Conservation (phyloP, 2,888 invertebrate genomes). For the Uloborus plumipes region DNA sequence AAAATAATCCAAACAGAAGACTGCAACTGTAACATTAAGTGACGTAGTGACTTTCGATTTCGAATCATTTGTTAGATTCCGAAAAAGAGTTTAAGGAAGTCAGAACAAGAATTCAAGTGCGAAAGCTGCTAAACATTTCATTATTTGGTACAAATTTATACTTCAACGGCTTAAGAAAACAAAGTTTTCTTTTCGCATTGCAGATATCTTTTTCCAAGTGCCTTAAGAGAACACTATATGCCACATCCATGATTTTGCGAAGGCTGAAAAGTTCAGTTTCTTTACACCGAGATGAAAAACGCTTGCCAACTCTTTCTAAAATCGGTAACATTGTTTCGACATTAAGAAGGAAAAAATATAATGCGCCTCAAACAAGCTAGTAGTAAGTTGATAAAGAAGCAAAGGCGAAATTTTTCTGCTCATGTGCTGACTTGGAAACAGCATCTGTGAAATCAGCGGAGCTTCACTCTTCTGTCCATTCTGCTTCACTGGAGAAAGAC, state of each 20-base stretch:
- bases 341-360: constrained; percentile 47
- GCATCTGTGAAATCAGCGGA: constrained; percentile 57
- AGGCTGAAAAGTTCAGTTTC: neutral
- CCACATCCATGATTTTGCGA: constrained; percentile 33
- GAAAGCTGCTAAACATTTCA: too few relatives aligned
- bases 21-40: too few relatives aligned
- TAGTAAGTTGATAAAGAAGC: constrained; percentile 51
- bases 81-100: too few relatives aligned
- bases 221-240: constrained; percentile 24
- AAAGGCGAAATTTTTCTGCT: constrained; percentile 40
- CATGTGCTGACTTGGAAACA: constrained; percentile 49
- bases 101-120: too few relatives aligned
- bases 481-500: constrained; percentile 55
- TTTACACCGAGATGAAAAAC: constrained; percentile 9
- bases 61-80: too few relatives aligned
- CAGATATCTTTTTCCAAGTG: constrained; percentile 23
- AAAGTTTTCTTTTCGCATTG: neutral
- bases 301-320: constrained; percentile 21
- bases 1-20: too few relatives aligned
- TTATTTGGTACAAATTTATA: too few relatives aligned
- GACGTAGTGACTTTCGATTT: too few relatives aligned
- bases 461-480: constrained; percentile 47
- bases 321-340: constrained; percentile 53
- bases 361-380: constrained; percentile 44
- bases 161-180: too few relatives aligned